Evolutionary conservation across 2,888 invertebrate genomes (phyloP).

Genomic region (Protonemura montana): DNA sequence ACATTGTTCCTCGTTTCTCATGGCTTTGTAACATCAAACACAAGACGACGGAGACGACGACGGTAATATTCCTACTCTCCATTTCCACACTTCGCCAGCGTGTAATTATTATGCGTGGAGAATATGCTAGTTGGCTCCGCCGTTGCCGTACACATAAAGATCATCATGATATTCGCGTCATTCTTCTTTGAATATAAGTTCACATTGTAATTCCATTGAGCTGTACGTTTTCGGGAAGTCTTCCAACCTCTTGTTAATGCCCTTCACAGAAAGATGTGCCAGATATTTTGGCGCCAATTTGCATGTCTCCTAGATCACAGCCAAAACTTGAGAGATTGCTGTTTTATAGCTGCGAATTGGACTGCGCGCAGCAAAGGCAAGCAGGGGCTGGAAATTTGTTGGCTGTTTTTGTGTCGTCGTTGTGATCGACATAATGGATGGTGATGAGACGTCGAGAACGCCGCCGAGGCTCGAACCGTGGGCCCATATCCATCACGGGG

Average conservation of each 20-base stretch:
- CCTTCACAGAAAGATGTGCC: slow-evolving; percentile 2
- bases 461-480: not conserved
- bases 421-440: not conserved
- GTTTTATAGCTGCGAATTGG: not conserved
- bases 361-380: not conserved
- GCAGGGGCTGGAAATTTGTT: not conserved
- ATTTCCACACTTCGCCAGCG: not conserved
- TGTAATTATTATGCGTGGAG: slow-evolving; percentile 29
- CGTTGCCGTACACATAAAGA: not conserved
- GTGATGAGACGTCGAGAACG: not conserved
- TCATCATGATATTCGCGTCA: slow-evolving; percentile 22
- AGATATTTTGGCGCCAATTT: slow-evolving; percentile 9
- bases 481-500: not conserved
- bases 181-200: slow-evolving; percentile 5
- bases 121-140: slow-evolving; percentile 18
- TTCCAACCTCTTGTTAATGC: slow-evolving; percentile 17
- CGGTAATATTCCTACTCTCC: not conserved
- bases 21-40: slow-evolving; percentile 26
- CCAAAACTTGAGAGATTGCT: not conserved
- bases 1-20: slow-evolving; percentile 38
- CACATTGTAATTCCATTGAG: slow-evolving; percentile 26
- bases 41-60: slow-evolving; percentile 7
- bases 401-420: not conserved
- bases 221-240: slow-evolving; percentile 17
- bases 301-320: not conserved